phyloP scores from a whole-genome alignment of 2,113 vertebrate species.

The Heterocephalus glaber region DNA sequence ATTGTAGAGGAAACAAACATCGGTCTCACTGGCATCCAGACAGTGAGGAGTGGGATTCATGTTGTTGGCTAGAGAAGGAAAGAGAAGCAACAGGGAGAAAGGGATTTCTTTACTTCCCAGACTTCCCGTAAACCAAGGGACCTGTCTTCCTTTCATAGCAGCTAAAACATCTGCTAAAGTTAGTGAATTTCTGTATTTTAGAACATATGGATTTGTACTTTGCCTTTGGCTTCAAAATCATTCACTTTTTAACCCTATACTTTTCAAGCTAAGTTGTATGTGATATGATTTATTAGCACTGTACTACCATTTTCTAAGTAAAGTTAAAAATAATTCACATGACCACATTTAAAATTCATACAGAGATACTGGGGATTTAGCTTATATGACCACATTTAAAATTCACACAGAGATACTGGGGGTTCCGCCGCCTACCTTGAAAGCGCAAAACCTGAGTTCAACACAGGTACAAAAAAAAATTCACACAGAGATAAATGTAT shows the following conservation, averaged over 20 bases:
- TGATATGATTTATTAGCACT: conserved; percentile 45
- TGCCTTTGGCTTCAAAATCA: conserved; percentile 33
- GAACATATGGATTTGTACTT: conserved; percentile 65
- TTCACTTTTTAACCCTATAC: conserved; percentile 51
- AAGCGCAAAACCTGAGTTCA: no score
- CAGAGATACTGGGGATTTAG: no score
- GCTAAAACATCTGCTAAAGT: conserved; percentile 51
- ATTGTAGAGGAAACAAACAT: background rate
- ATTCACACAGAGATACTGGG: no score
- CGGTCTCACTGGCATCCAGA: background rate
- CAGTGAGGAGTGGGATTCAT: background rate
- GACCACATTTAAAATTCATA: conserved; percentile 7
- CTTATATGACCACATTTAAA: no score
- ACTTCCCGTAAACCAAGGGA: background rate
- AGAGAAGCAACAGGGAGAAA: background rate
- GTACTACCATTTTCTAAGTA: background rate
- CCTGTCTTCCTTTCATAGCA: background rate
- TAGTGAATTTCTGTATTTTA: background rate
- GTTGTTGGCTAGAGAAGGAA: background rate
- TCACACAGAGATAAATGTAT: background rate
- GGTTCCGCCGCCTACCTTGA: no score
- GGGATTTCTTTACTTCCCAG: background rate
- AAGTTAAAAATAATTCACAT: conserved; percentile 34
- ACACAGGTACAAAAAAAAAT: no score
- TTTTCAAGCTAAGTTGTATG: conserved; percentile 8